These are phyloP conservation scores for Oxyruncus cristatus DNA, from an alignment of 2,113 vertebrate species.

Conservation along the genomic window DNA sequence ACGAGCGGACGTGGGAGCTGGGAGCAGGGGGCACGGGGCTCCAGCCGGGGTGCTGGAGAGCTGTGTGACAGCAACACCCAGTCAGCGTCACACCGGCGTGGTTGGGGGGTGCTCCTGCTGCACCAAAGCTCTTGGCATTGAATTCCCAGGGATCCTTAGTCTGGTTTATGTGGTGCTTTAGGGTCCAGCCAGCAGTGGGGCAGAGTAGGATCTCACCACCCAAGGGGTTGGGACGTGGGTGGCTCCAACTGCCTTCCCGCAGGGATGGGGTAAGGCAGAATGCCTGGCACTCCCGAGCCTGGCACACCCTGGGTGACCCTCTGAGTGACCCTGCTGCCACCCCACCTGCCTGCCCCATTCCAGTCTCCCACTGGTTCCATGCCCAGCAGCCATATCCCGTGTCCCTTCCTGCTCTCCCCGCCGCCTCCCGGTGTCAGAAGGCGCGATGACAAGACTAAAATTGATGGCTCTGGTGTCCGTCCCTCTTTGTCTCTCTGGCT, in stretches of 20 bases:
- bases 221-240: background rate
- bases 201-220: rapidly evolving
- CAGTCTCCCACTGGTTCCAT: rapidly evolving
- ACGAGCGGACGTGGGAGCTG: rapidly evolving
- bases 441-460: background rate
- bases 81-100: rapidly evolving
- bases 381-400: rapidly evolving
- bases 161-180: background rate
- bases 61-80: background rate
- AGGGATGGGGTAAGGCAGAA: background rate
- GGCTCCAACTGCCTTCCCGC: background rate
- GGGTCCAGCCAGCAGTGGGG: background rate
- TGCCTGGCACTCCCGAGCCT: background rate
- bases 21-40: rapidly evolving
- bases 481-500: constrained; percentile 35
- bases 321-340: background rate
- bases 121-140: rapidly evolving
- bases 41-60: background rate
- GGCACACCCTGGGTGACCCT: background rate
- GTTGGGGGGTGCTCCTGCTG: background rate
- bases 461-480: background rate
- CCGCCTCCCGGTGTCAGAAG: background rate
- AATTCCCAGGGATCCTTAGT: rapidly evolving
- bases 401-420: background rate
- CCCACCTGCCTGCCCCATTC: background rate